phyloP scores from a whole-genome alignment of 2,797 vertebrate genomes.

The Coendou prehensilis region DNA sequence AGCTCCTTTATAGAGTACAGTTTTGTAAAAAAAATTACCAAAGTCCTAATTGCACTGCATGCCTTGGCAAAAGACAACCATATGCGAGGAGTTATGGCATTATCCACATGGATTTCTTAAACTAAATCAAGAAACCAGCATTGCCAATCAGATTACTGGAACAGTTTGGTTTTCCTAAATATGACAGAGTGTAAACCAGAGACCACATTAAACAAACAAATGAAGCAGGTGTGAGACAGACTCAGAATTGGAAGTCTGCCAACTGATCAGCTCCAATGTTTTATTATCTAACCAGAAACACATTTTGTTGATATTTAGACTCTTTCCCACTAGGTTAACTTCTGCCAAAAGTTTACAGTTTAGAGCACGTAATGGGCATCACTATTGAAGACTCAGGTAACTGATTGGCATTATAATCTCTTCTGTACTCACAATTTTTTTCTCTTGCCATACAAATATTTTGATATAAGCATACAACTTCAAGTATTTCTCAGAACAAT shows the following conservation, averaged over 20 bases:
- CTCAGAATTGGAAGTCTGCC: slow-evolving; percentile 81
- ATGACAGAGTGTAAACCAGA: slow-evolving; percentile 80
- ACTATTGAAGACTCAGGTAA: slow-evolving; percentile 74
- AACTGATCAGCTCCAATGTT: slow-evolving; percentile 84
- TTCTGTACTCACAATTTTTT: slow-evolving; percentile 20
- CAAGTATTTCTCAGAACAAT: not conserved
- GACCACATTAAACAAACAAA: slow-evolving; percentile 83
- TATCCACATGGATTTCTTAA: slow-evolving; percentile 75
- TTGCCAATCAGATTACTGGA: slow-evolving; percentile 81
- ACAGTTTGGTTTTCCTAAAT: slow-evolving; percentile 81
- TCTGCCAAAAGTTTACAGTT: slow-evolving; percentile 85
- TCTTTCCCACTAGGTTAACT: slow-evolving; percentile 84
- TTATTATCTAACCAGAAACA: slow-evolving; percentile 89
- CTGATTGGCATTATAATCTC: slow-evolving; percentile 59
- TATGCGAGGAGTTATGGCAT: slow-evolving; percentile 71
- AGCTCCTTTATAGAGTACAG: slow-evolving; percentile 24
- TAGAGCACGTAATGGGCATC: slow-evolving; percentile 65
- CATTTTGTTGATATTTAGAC: slow-evolving; percentile 87
- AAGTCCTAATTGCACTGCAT: slow-evolving; percentile 75
- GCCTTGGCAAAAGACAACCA: slow-evolving; percentile 59
- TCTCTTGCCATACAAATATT: not conserved
- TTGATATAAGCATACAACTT: not conserved
- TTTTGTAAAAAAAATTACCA: slow-evolving; percentile 67
- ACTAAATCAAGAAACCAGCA: slow-evolving; percentile 80
- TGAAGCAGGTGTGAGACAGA: slow-evolving; percentile 85